phyloP scores from a whole-genome alignment of 2,113 vertebrate genomes.

The Euleptes europaea region DNA sequence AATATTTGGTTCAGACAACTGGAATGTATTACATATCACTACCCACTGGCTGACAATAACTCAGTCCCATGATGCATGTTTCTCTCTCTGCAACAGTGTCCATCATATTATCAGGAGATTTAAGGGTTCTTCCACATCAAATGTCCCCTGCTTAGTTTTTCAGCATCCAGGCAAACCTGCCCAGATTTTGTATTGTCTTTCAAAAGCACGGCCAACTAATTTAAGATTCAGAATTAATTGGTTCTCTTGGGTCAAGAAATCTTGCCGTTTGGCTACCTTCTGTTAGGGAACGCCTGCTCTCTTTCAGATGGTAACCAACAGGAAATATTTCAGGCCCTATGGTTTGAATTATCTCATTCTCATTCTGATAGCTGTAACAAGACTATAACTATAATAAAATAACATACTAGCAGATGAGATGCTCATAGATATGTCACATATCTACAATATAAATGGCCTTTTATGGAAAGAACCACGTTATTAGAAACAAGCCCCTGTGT shows the following conservation, averaged over 20 bases:
- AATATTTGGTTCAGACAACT: neutral
- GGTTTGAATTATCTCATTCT: neutral
- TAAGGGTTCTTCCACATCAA: neutral
- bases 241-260: neutral
- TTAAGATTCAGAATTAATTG: neutral
- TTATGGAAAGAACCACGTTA: neutral
- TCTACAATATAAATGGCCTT: neutral
- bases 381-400: neutral
- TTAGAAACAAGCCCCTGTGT: neutral
- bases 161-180: neutral
- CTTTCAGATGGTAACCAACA: neutral
- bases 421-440: neutral
- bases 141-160: neutral
- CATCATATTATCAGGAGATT: neutral
- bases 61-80: no score
- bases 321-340: neutral
- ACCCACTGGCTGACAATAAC: no score
- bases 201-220: no score
- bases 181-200: neutral
- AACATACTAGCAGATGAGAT: neutral
- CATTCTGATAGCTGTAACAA: neutral
- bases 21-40: no score
- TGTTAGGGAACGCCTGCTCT: neutral
- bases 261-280: neutral
- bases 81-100: neutral